Evolutionary conservation across 2,113 vertebrate genomes (phyloP).

Genomic region (Acanthisitta chloris): DNA sequence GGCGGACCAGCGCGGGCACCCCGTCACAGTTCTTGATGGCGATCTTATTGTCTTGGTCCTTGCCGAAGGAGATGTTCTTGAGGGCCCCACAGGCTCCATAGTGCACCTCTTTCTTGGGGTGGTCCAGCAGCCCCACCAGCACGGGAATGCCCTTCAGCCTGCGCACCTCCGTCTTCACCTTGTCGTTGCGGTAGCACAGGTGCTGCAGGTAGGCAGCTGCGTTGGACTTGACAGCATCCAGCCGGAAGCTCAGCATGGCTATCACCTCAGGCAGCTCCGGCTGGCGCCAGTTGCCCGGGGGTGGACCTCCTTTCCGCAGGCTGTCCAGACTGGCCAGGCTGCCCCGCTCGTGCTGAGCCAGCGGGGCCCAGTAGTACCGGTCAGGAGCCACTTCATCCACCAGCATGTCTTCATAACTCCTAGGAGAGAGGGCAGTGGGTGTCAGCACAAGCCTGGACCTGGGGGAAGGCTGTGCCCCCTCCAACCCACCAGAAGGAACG

Average conservation of each 20-base stretch:
- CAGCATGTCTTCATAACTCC: conserved; percentile 92
- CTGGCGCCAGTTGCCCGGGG: conserved; percentile 83
- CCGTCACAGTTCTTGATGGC: conserved; percentile 98
- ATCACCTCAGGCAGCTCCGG: conserved; percentile 96
- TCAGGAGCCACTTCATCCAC: conserved; percentile 86
- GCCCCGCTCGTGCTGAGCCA: conserved; percentile 89
- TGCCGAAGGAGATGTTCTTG: conserved; percentile 95
- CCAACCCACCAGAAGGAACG: background rate
- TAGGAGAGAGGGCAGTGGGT: background rate
- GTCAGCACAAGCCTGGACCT: rapidly evolving
- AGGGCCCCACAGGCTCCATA: conserved; percentile 92
- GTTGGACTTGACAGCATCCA: conserved; percentile 92
- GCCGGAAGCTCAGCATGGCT: conserved; percentile 91
- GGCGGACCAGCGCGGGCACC: conserved; percentile 85
- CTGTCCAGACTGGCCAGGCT: conserved; percentile 94
- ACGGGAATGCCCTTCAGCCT: conserved; percentile 92
- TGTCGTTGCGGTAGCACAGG: conserved; percentile 93
- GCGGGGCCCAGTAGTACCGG: conserved; percentile 89
- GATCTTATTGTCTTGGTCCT: conserved; percentile 92
- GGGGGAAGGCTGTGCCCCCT: no score
- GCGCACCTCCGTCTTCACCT: conserved; percentile 93
- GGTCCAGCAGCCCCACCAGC: conserved; percentile 91
- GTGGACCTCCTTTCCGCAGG: conserved; percentile 83
- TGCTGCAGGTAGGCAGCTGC: conserved; percentile 95
- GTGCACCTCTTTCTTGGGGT: conserved; percentile 93